Evolutionary conservation across 2,113 vertebrate genomes (phyloP), one percentile per base, ranked within the genome.

Genomic region (Aphyosemion australe): DNA sequence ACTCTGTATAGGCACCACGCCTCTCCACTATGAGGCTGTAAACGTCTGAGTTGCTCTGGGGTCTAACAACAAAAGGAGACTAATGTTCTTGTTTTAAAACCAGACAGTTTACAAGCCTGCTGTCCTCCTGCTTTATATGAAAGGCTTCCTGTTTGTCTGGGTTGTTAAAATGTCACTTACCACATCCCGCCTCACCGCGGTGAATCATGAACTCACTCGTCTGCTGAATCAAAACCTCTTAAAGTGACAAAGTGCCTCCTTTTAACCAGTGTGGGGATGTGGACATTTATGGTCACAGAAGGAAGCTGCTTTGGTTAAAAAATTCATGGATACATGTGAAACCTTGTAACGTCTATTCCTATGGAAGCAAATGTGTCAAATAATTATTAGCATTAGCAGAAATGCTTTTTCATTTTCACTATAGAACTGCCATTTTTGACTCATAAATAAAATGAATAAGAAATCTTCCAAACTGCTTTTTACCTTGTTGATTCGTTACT

Each of bases 131-230:
- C 18, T 60, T 56, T 6, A 18, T 48, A 45, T 37, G 34, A 39
- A 48, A 57, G 16, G 5, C 54, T 20, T 55, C 18, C 0, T 45
- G 19, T 50, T 52, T 37, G 18, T 43, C 8, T n/a, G n/a, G 42
- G 5, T 13, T 39, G 13, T 39, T 11, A 39, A 46, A 26, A 55
- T 50, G 48, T 49, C 21, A 41, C 50, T 54, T n/a, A 15, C 18
- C 20, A 15, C 57, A 57, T 42, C 46, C 2, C 6, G 9, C 14
- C 46, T 56, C 37, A 1, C 58, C 49, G 46, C 21, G 41, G 45
- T 69, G 43, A 69, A 57, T 69, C 51, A 65, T 18, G 5, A 47
- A 21, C 19, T 8, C 11, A 15, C 19, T 45, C 5, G 47, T 10
- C 31, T n/a, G 45, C 32, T 58, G 21, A 69, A 37, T 69, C 45